phyloP scores from a whole-genome alignment of 1,140 invertebrate species.

The Battus philenor region DNA sequence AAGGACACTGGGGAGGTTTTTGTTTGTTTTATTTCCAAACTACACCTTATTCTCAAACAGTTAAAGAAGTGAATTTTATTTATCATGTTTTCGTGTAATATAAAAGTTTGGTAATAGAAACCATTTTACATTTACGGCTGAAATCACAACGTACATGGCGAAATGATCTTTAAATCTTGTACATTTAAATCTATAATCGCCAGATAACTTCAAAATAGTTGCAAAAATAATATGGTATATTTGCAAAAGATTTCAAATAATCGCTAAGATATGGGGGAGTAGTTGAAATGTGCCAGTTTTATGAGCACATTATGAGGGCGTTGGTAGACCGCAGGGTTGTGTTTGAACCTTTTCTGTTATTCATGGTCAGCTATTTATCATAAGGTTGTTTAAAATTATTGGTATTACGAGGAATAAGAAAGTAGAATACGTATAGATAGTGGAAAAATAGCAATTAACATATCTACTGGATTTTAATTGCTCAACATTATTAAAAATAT shows the following conservation, averaged over 20 bases:
- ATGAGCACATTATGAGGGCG: conserved; percentile 42
- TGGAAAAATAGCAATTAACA: too few species aligned
- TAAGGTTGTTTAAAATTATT: too few species aligned
- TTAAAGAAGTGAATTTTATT: not conserved
- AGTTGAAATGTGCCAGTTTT: conserved; percentile 49
- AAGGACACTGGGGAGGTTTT: not conserved
- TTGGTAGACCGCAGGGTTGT: conserved; percentile 33
- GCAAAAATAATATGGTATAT: conserved; percentile 21
- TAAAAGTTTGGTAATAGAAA: not conserved
- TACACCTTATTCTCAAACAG: conserved; percentile 1
- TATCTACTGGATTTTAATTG: too few species aligned
- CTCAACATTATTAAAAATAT: too few species aligned
- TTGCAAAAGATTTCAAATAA: conserved; percentile 46
- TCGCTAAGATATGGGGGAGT: conserved; percentile 42
- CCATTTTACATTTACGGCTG: not conserved
- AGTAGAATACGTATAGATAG: too few species aligned
- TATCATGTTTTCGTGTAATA: not conserved
- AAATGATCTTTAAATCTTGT: not conserved
- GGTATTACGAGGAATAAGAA: too few species aligned
- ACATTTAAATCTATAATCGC: not conserved
- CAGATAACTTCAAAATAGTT: not conserved
- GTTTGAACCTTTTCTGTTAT: conserved; percentile 32
- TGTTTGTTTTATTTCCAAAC: conserved; percentile 1
- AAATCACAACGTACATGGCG: not conserved
- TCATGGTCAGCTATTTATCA: too few species aligned